phyloP scores from a whole-genome alignment of 30 jellyfish, hydroid and myxozoan genomes.

The Calvadosia cruxmelitensis region DNA sequence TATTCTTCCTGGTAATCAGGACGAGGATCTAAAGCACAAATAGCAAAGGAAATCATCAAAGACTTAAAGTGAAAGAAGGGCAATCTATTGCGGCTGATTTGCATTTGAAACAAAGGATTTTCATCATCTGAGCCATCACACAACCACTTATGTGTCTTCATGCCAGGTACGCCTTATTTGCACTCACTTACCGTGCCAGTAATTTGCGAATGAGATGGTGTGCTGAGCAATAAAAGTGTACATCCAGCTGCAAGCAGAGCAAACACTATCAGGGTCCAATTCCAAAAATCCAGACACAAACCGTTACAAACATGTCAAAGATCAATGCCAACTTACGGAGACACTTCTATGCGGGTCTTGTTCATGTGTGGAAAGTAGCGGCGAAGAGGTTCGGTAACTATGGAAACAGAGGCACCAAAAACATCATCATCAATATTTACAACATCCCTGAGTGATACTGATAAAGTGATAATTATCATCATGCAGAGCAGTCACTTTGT shows the following conservation, averaged over 20 bases:
- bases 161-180: too few relatives aligned
- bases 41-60: neutral
- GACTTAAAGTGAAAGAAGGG: neutral
- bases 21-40: slow-evolving; percentile 58
- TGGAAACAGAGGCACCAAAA: too few relatives aligned
- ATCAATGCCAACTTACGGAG: neutral
- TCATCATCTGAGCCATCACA: too few relatives aligned
- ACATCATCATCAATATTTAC: too few relatives aligned
- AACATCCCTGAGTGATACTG: too few relatives aligned
- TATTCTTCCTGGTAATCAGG: slow-evolving; percentile 32
- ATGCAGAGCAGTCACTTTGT: too few relatives aligned
- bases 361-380: slow-evolving; percentile 1
- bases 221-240: slow-evolving; percentile 60
- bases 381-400: neutral
- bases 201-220: slow-evolving; percentile 70
- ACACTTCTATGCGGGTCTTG: neutral
- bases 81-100: neutral
- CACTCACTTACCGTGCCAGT: slow-evolving; percentile 81
- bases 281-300: too few relatives aligned
- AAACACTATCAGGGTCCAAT: neutral
- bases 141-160: too few relatives aligned
- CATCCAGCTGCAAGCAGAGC: slow-evolving; percentile 28
- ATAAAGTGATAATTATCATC: too few relatives aligned
- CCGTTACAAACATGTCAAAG: neutral
- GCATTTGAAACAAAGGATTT: neutral